Conservation (phyloP, 1,140 invertebrate genomes). For the Drosophila lowei region DNA sequence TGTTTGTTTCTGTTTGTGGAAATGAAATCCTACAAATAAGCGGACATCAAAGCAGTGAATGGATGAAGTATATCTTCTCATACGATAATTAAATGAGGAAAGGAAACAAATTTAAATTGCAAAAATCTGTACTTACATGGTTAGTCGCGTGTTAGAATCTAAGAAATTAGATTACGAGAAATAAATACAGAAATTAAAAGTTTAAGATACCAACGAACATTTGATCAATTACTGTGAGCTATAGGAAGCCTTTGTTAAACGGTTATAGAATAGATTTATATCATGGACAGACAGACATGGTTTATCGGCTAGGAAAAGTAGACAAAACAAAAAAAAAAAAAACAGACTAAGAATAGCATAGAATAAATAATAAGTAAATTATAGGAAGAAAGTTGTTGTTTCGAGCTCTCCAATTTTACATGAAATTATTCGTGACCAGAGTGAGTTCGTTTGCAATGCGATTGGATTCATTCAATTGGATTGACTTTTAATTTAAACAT, state of each 20-base stretch:
- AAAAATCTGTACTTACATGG: conserved; percentile 73
- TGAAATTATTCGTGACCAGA: conserved; percentile 82
- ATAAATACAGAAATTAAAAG: conserved; percentile 62
- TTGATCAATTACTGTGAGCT: conserved; percentile 41
- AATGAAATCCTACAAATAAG: conserved; percentile 4
- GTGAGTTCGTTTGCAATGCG: conserved; percentile 75
- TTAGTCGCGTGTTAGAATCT: conserved; percentile 79
- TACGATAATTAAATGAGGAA: conserved; percentile 19
- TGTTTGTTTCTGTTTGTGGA: neutral
- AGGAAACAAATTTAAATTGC: conserved; percentile 37
- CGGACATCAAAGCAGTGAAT: neutral
- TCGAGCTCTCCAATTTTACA: conserved; percentile 51
- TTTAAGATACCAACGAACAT: conserved; percentile 51
- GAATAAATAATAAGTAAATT: conserved; percentile 16
- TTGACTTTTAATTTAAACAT: conserved; percentile 45
- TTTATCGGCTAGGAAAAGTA: conserved; percentile 33
- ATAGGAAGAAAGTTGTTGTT: conserved; percentile 7
- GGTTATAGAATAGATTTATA: conserved; percentile 4
- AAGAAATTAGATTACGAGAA: conserved; percentile 71
- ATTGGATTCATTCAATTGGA: conserved; percentile 75
- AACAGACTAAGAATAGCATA: conserved; percentile 1
- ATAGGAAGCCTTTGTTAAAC: conserved; percentile 37
- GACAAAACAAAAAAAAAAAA: conserved; percentile 34
- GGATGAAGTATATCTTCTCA: too few species aligned
- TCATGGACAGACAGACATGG: conserved; percentile 29